Conservation (phyloP, 2,113 vertebrate genomes). For the Corythornis cristatus region DNA sequence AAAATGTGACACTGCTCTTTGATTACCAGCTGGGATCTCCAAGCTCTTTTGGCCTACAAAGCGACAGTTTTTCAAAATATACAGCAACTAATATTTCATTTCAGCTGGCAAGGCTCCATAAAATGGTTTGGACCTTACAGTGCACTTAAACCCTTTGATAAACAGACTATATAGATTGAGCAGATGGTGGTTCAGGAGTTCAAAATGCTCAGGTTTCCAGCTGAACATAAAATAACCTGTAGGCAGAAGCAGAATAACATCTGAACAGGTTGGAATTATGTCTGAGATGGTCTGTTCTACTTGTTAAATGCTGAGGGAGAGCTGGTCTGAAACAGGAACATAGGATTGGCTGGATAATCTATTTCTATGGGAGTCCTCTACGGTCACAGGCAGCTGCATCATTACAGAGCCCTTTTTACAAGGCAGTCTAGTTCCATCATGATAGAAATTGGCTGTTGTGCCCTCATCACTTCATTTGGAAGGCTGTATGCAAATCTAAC, state of each 20-base stretch:
- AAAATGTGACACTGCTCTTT: constrained; percentile 42
- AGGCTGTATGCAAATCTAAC: background rate
- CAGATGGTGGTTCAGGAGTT: constrained; percentile 61
- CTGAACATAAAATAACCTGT: constrained; percentile 57
- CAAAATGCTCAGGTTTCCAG: constrained; percentile 34
- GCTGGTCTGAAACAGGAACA: background rate
- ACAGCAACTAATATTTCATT: constrained; percentile 62
- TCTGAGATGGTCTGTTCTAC: constrained; percentile 1
- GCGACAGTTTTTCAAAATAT: constrained; percentile 55
- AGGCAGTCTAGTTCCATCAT: background rate
- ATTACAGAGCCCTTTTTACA: background rate
- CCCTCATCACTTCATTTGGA: constrained; percentile 19
- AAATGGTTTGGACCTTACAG: constrained; percentile 50
- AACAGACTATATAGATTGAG: constrained; percentile 44
- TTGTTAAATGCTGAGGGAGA: constrained; percentile 12
- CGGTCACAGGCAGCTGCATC: background rate
- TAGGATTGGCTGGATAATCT: background rate
- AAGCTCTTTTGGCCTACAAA: constrained; percentile 42
- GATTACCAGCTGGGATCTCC: constrained; percentile 29
- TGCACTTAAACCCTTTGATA: constrained; percentile 42
- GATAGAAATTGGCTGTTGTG: background rate
- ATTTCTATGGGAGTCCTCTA: background rate
- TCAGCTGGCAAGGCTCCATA: constrained; percentile 49
- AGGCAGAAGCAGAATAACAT: constrained; percentile 58
- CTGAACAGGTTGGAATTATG: constrained; percentile 49